phyloP scores from a whole-genome alignment of 92 coral and sea anemone genomes.

The Meandrina meandrites region DNA sequence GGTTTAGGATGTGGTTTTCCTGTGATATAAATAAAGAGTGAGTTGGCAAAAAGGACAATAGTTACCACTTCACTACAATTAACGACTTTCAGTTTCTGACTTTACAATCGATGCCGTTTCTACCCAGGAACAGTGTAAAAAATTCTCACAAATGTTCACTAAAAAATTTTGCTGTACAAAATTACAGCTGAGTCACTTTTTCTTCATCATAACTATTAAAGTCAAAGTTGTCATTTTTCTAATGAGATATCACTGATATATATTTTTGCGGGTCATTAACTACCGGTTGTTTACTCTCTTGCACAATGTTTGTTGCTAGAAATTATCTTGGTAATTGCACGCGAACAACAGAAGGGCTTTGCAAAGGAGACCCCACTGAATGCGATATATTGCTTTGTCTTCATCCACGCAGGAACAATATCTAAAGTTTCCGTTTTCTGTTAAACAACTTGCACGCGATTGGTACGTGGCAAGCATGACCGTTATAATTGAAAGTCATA shows the following conservation, averaged over 20 bases:
- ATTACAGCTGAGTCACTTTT: neutral
- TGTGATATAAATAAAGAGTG: neutral
- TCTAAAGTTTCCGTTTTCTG: neutral
- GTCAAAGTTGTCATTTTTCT: neutral
- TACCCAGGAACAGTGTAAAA: neutral
- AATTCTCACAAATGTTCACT: neutral
- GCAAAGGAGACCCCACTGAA: conserved; percentile 17
- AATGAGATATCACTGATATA: too few species aligned
- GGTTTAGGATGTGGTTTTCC: neutral
- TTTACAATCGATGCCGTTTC: neutral
- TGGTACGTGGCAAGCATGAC: neutral
- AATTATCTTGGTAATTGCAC: neutral
- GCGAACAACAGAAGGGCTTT: neutral
- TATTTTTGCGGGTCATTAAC: neutral
- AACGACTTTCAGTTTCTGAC: neutral
- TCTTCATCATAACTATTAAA: neutral
- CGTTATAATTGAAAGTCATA: neutral
- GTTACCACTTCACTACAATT: neutral
- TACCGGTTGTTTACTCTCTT: conserved; percentile 10
- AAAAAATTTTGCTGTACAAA: neutral
- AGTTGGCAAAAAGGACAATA: neutral
- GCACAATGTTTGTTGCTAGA: neutral
- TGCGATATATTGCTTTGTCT: neutral
- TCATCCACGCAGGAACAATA: neutral
- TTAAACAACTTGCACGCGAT: conserved; percentile 1